Conservation (phyloP, 2,888 invertebrate genomes). For the Mythimna ferrago region DNA sequence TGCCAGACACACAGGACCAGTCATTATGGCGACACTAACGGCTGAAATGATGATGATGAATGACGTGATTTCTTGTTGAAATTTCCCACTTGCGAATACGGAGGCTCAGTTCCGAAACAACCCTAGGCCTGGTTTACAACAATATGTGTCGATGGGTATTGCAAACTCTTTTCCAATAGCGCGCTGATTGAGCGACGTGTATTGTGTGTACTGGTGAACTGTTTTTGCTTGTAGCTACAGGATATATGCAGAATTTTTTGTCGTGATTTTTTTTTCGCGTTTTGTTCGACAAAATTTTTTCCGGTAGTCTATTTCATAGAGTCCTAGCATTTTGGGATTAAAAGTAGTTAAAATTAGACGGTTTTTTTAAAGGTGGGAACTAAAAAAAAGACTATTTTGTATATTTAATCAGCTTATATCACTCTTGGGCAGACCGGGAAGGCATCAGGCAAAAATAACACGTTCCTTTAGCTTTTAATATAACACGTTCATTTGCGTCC, state of each 20-base stretch:
- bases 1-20: too few species aligned
- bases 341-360: background rate
- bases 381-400: too few species aligned
- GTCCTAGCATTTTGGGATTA: background rate
- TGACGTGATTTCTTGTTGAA: background rate
- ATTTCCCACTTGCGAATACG: background rate
- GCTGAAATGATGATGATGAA: too few species aligned
- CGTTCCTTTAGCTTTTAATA: too few species aligned
- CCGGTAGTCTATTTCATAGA: accelerated
- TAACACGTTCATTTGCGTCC: too few species aligned
- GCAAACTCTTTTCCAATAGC: constrained; percentile 31
- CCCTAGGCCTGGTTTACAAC: constrained; percentile 13
- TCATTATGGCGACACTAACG: too few species aligned
- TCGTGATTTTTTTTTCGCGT: background rate
- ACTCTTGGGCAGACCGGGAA: too few species aligned
- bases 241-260: background rate
- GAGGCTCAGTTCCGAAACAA: background rate
- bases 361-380: too few species aligned
- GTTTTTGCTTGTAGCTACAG: constrained; percentile 10
- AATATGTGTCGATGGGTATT: constrained; percentile 35
- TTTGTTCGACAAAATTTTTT: background rate
- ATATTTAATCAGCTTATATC: too few species aligned
- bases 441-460: too few species aligned
- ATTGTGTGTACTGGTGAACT: constrained; percentile 23
- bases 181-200: constrained; percentile 14